phyloP scores from a whole-genome alignment of 2,113 vertebrate genomes.

The Lipophrys pholis region DNA sequence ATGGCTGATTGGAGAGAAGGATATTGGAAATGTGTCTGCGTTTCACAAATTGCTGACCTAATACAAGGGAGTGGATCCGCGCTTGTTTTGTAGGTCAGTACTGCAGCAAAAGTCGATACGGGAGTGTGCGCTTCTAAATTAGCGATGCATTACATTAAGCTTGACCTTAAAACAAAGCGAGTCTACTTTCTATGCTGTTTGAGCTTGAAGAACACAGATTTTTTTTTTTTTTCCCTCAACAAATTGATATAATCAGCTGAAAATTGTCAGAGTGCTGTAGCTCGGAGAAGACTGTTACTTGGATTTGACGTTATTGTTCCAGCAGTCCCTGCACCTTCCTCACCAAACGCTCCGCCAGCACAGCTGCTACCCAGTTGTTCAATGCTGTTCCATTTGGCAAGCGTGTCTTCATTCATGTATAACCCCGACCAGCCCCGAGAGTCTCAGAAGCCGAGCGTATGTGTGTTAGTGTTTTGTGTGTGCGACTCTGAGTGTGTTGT shows the following conservation, averaged over 20 bases:
- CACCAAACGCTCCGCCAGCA: conserved; percentile 43
- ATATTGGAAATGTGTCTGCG: conserved; percentile 76
- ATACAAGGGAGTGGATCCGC: conserved; percentile 63
- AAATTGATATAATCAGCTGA: conserved; percentile 39
- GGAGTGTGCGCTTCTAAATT: conserved; percentile 46
- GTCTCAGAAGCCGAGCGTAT: conserved; percentile 42
- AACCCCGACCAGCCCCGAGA: conserved; percentile 48
- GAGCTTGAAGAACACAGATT: conserved; percentile 32
- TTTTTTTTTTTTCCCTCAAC: not conserved
- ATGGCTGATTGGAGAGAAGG: conserved; percentile 70
- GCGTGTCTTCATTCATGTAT: conserved; percentile 66
- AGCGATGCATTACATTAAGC: conserved; percentile 69
- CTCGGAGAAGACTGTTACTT: conserved; percentile 1
- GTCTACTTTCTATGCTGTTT: conserved; percentile 20
- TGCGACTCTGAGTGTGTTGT: conserved; percentile 41
- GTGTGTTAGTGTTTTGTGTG: conserved; percentile 50
- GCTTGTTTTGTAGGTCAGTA: conserved; percentile 75
- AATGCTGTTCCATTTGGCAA: conserved; percentile 64
- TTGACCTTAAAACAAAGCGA: conserved; percentile 69
- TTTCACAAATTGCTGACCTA: conserved; percentile 77
- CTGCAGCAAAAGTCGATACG: conserved; percentile 68
- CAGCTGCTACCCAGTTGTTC: conserved; percentile 80
- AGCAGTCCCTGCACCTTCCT: conserved; percentile 32
- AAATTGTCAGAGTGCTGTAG: conserved; percentile 28
- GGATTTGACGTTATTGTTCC: conserved; percentile 45